Percentiles rank a stretch among this genome's conserved stretches.
Conservation (phyloP, 2,888 invertebrate genomes). For the Pachycephus smyrnensis region DNA sequence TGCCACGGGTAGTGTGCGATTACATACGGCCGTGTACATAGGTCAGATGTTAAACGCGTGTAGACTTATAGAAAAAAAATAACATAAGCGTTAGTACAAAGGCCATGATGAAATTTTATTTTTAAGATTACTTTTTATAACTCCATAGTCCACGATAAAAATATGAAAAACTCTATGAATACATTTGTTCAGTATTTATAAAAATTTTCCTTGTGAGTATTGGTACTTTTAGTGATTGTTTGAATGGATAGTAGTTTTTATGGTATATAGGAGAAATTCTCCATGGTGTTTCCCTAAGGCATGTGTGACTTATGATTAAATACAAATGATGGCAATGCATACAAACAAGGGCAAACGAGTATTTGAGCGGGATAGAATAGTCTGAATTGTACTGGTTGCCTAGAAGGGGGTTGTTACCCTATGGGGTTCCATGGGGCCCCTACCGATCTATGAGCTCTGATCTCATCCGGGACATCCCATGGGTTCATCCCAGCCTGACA, state of each 20-base stretch:
- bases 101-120: not conserved
- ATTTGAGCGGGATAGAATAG: constrained; percentile 56
- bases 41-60: not conserved
- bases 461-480: constrained; percentile 30
- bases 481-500: constrained; percentile 39
- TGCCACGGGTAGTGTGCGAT: not conserved
- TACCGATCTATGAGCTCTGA: constrained; percentile 23
- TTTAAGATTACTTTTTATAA: not conserved
- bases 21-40: not conserved
- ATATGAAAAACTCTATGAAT: not conserved
- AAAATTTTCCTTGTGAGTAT: not conserved
- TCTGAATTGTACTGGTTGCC: not conserved
- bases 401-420: not conserved
- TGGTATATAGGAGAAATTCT: not conserved
- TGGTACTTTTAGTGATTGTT: not conserved
- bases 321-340: constrained; percentile 54
- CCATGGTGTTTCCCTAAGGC: not conserved
- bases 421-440: constrained; percentile 1
- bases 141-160: not conserved
- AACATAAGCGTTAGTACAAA: not conserved
- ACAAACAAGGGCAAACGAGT: constrained; percentile 64
- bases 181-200: not conserved
- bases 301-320: constrained; percentile 16
- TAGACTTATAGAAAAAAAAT: not conserved
- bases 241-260: not conserved